Conservation (phyloP, 1,140 invertebrate genomes). For the Oreohelix idahoensis region DNA sequence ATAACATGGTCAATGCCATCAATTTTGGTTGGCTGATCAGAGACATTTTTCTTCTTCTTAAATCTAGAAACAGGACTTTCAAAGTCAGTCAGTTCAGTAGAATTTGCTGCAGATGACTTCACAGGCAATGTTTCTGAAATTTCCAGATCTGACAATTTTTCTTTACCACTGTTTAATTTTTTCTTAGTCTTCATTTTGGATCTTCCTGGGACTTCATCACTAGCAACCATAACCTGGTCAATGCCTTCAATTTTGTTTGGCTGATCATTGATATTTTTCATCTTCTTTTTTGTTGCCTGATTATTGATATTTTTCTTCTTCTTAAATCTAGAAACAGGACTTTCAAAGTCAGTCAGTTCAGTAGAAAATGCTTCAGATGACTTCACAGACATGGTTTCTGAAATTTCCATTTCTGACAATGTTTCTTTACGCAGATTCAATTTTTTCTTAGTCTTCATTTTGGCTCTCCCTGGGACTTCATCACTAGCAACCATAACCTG, state of each 20-base stretch:
- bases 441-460: neutral
- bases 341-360: neutral
- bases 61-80: neutral
- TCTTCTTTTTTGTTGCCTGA: too few relatives aligned
- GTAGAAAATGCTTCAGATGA: neutral
- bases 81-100: neutral
- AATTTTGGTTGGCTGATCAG: too few relatives aligned
- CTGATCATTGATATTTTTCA: too few relatives aligned
- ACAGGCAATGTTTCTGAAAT: too few relatives aligned
- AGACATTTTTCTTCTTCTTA: neutral
- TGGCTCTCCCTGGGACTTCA: too few relatives aligned
- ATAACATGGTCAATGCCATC: neutral
- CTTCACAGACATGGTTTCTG: neutral
- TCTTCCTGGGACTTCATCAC: too few relatives aligned
- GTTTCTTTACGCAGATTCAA: neutral
- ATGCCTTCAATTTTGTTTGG: neutral
- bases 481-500: neutral
- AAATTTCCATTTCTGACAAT: neutral
- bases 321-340: neutral
- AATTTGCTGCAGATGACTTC: neutral
- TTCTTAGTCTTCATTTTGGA: neutral
- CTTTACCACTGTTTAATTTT: neutral
- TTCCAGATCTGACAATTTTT: neutral
- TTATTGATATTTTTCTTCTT: too few relatives aligned
- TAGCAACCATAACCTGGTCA: neutral